Conservation (phyloP, 2,797 vertebrate genomes). For the Pogonophryne albipinna region DNA sequence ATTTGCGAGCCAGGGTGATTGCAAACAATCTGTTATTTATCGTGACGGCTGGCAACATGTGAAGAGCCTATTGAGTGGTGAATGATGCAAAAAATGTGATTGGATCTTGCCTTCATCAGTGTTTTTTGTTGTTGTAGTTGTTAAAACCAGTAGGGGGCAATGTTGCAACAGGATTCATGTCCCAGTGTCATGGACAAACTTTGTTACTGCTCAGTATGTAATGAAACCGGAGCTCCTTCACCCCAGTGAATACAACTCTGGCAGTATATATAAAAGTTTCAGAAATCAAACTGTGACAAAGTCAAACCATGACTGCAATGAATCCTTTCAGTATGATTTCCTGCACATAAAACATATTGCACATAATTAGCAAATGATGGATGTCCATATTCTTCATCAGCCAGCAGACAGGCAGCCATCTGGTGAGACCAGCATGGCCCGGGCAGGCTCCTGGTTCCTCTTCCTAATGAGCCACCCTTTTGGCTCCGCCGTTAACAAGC, state of each 20-base stretch:
- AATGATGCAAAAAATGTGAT: constrained; percentile 40
- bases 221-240: constrained; percentile 40
- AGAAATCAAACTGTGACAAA: constrained; percentile 47
- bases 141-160: constrained; percentile 72
- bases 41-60: constrained; percentile 29
- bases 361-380: constrained; percentile 49
- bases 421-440: constrained; percentile 54
- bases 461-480: constrained; percentile 74
- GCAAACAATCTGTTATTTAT: constrained; percentile 59
- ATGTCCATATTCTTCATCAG: constrained; percentile 37
- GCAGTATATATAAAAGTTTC: constrained; percentile 34
- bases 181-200: constrained; percentile 7
- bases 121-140: no score
- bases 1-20: constrained; percentile 39
- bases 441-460: constrained; percentile 51
- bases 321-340: constrained; percentile 6
- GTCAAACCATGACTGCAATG: constrained; percentile 15
- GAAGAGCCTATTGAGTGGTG: constrained; percentile 29
- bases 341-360: constrained; percentile 6
- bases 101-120: constrained; percentile 4
- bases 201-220: constrained; percentile 25
- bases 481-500: constrained; percentile 74
- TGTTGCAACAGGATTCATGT: constrained; percentile 57
- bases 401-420: constrained; percentile 58
- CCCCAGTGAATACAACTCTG: constrained; percentile 40